These are phyloP conservation scores for Chrysolina oricalcia DNA, from an alignment of 2,888 invertebrate species.

Conservation along the genomic window DNA sequence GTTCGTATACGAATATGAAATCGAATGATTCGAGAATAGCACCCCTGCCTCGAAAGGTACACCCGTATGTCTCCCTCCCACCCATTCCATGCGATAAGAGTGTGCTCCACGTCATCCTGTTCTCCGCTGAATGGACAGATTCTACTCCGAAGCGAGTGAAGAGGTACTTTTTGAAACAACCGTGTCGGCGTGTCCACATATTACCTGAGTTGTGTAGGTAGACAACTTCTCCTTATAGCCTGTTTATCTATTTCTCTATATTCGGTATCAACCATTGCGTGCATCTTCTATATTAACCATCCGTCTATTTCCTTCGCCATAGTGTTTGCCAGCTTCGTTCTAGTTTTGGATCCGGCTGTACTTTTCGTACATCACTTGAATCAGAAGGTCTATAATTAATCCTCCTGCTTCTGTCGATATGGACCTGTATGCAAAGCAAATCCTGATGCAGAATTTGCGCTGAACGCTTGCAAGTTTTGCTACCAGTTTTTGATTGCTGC, in stretches of 20 bases:
- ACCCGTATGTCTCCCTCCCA: not conserved
- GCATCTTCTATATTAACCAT: conserved; percentile 25
- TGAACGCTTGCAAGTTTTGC: conserved; percentile 23
- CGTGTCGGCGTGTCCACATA: conserved; percentile 30
- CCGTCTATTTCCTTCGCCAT: conserved; percentile 18
- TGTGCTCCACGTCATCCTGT: conserved; percentile 18
- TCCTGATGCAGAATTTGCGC: conserved; percentile 26
- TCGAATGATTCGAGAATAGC: no score
- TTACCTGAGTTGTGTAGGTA: conserved; percentile 25
- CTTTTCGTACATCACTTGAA: conserved; percentile 8
- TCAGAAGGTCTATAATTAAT: conserved; percentile 26
- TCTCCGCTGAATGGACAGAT: conserved; percentile 21
- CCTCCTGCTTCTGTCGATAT: conserved; percentile 29
- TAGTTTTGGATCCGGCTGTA: not conserved
- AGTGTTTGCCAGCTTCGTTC: conserved; percentile 9
- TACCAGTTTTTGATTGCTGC: conserved; percentile 25
- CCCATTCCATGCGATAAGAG: conserved; percentile 10
- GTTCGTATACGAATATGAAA: no score
- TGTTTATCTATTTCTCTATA: not conserved
- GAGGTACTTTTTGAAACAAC: conserved; percentile 28
- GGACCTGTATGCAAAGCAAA: conserved; percentile 24
- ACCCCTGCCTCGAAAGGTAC: not conserved
- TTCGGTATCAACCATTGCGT: conserved; percentile 23
- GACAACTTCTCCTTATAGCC: conserved; percentile 1
- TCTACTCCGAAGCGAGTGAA: not conserved